phyloP scores from a whole-genome alignment of 2,797 vertebrate species.

The Eulemur albifrons region DNA sequence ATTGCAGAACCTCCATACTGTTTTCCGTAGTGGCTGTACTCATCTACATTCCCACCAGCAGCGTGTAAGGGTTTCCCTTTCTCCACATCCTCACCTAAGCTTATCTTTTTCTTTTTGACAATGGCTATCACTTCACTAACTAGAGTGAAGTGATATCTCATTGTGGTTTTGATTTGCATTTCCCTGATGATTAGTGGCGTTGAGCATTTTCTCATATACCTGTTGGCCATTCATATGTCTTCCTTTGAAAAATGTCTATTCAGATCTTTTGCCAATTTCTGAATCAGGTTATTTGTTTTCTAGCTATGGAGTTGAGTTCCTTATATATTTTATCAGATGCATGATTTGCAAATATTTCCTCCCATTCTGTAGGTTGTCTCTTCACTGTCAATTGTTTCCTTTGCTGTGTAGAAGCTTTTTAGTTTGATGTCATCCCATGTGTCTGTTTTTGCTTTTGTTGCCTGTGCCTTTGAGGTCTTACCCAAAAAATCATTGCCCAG shows the following conservation, averaged over 20 bases:
- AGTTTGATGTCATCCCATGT: background rate
- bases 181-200: background rate
- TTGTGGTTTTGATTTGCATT: background rate
- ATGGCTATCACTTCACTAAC: background rate
- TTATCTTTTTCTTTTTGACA: background rate
- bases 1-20: background rate
- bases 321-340: background rate
- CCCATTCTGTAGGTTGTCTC: background rate
- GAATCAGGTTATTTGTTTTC: background rate
- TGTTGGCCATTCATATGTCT: background rate
- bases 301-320: background rate
- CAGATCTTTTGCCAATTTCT: background rate
- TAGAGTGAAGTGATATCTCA: background rate
- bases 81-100: background rate
- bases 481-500: background rate
- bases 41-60: background rate
- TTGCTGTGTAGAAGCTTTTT: background rate
- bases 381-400: background rate
- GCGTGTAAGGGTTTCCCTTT: background rate
- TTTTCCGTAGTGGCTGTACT: background rate
- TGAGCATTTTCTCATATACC: background rate
- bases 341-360: background rate
- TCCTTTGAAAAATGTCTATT: background rate
- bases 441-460: background rate
- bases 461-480: background rate